phyloP scores from a whole-genome alignment of 2,888 invertebrate genomes.

The Zootermopsis nevadensis region DNA sequence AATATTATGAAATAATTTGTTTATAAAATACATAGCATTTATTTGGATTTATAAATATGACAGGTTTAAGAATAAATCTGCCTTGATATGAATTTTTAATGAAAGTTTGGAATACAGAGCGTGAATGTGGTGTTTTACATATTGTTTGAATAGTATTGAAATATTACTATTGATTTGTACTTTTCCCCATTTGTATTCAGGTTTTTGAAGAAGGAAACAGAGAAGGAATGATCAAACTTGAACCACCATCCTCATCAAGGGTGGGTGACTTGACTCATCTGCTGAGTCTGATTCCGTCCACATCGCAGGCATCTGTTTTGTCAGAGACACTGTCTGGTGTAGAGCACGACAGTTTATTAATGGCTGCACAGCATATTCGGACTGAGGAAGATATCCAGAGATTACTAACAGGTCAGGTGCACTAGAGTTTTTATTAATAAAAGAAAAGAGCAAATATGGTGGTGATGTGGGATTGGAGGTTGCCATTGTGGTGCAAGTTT shows the following conservation, averaged over 20 bases:
- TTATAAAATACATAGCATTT: too few species aligned
- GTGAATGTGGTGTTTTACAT: too few species aligned
- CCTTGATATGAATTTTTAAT: too few species aligned
- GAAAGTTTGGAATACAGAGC: too few species aligned
- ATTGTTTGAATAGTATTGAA: too few species aligned
- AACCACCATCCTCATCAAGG: slow-evolving; percentile 29
- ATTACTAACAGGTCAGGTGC: slow-evolving; percentile 7
- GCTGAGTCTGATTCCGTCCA: slow-evolving; percentile 37
- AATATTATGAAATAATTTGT: too few species aligned
- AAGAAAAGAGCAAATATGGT: too few species aligned
- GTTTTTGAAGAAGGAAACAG: slow-evolving; percentile 34
- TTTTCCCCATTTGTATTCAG: neutral
- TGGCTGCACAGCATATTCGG: slow-evolving; percentile 30
- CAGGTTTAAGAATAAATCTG: too few species aligned
- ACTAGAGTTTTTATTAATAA: neutral
- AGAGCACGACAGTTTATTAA: slow-evolving; percentile 27
- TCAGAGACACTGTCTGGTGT: slow-evolving; percentile 22
- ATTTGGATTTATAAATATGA: too few species aligned
- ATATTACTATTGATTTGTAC: too few species aligned
- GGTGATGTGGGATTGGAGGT: too few species aligned
- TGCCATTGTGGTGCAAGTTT: too few species aligned
- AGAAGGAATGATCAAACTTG: slow-evolving; percentile 21
- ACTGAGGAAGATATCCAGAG: slow-evolving; percentile 25
- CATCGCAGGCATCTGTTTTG: slow-evolving; percentile 28
- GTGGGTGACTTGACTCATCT: slow-evolving; percentile 19